Evolutionary conservation across 2,113 vertebrate genomes (phyloP).

Genomic region (Bos taurus): ARS-UCD2.0 NC_037345.1:37663001-37663500

Average conservation of each 20-base stretch:
- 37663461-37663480: conserved; percentile 66
- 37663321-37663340: conserved; percentile 23
- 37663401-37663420: conserved; percentile 20
- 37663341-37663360: conserved; percentile 32
- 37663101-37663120: neutral
- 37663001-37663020: neutral
- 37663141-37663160: neutral
- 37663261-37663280: neutral
- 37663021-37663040: neutral
- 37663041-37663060: neutral
- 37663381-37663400: conserved; percentile 56
- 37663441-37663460: conserved; percentile 64
- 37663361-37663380: conserved; percentile 41
- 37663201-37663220: neutral
- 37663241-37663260: neutral
- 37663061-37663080: neutral
- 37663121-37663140: neutral
- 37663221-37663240: neutral
- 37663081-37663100: neutral
- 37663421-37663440: conserved; percentile 49
- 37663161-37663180: neutral
- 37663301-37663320: conserved; percentile 32
- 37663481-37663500: conserved; percentile 58
- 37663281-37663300: conserved; percentile 7
- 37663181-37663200: neutral